phyloP scores from a whole-genome alignment of 2,113 vertebrate genomes.

The Rhea americana region DNA sequence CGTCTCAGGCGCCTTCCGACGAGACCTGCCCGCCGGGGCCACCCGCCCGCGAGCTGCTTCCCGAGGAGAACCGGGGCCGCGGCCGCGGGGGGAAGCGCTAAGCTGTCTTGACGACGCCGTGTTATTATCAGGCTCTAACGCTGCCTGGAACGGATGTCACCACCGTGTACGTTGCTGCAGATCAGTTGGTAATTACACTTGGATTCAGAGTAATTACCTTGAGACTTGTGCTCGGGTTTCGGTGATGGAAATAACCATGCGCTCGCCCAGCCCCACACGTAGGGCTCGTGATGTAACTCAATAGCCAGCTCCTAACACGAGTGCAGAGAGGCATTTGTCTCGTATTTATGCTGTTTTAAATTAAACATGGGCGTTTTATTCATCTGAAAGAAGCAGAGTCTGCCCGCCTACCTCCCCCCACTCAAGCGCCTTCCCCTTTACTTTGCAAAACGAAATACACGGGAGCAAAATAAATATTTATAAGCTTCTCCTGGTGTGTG shows the following conservation, averaged over 20 bases:
- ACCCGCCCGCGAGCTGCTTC: rapidly evolving
- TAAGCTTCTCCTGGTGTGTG: constrained; percentile 36
- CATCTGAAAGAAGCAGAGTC: background rate
- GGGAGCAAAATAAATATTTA: constrained; percentile 61
- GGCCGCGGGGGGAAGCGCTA: background rate
- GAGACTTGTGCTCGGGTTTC: constrained; percentile 58
- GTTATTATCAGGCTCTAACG: constrained; percentile 44
- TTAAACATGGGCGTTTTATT: constrained; percentile 1
- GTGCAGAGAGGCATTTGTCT: constrained; percentile 44
- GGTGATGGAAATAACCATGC: constrained; percentile 49
- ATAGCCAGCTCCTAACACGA: constrained; percentile 26
- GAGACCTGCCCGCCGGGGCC: background rate
- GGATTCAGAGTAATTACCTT: constrained; percentile 64
- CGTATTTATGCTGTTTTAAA: constrained; percentile 48
- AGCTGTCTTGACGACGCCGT: constrained; percentile 46
- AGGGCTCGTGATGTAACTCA: constrained; percentile 55
- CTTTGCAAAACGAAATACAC: constrained; percentile 32
- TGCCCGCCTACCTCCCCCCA: background rate
- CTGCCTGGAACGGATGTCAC: constrained; percentile 52
- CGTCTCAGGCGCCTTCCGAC: background rate
- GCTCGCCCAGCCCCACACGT: constrained; percentile 41
- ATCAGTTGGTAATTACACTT: constrained; percentile 74
- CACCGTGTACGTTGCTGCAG: constrained; percentile 46
- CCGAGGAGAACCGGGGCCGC: background rate
- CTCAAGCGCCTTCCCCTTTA: background rate